A percentile compares a stretch with the other conserved stretches of the same genome.
phyloP scores from a whole-genome alignment of 92 coral and sea anemone genomes.

The Bergia sp. region DNA sequence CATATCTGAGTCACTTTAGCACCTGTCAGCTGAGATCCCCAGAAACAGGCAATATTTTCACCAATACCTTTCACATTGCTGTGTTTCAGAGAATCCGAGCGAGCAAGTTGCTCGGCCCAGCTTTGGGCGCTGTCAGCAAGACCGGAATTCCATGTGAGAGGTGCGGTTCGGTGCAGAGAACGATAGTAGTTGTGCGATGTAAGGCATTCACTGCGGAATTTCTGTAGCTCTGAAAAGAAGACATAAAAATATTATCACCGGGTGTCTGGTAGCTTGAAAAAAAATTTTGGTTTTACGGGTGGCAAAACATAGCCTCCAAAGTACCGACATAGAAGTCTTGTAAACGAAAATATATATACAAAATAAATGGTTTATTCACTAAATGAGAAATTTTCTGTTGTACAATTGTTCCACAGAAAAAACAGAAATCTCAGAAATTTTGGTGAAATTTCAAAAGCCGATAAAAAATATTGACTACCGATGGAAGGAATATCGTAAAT shows the following conservation, averaged over 20 bases:
- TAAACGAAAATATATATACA: slow-evolving; percentile 25
- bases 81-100: slow-evolving; percentile 69
- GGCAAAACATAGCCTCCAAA: slow-evolving; percentile 20
- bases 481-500: background rate
- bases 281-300: slow-evolving; percentile 9
- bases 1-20: slow-evolving; percentile 88
- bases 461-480: background rate
- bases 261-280: background rate
- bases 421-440: slow-evolving; percentile 20
- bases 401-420: slow-evolving; percentile 6
- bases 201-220: slow-evolving; percentile 92
- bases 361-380: slow-evolving; percentile 21
- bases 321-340: slow-evolving; percentile 30
- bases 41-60: slow-evolving; percentile 87
- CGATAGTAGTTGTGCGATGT: slow-evolving; percentile 94
- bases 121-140: slow-evolving; percentile 95
- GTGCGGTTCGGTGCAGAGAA: slow-evolving; percentile 92
- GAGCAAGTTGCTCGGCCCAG: slow-evolving; percentile 97
- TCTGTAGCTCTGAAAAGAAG: slow-evolving; percentile 76
- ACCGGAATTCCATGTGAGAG: slow-evolving; percentile 79
- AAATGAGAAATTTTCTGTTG: background rate
- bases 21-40: slow-evolving; percentile 97
- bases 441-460: slow-evolving; percentile 6
- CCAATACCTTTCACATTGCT: slow-evolving; percentile 80
- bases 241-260: background rate